A percentile compares a stretch with the other conserved stretches of the same genome.
Conservation (phyloP, 2,113 vertebrate genomes). For the Chascanopsetta lugubris region DNA sequence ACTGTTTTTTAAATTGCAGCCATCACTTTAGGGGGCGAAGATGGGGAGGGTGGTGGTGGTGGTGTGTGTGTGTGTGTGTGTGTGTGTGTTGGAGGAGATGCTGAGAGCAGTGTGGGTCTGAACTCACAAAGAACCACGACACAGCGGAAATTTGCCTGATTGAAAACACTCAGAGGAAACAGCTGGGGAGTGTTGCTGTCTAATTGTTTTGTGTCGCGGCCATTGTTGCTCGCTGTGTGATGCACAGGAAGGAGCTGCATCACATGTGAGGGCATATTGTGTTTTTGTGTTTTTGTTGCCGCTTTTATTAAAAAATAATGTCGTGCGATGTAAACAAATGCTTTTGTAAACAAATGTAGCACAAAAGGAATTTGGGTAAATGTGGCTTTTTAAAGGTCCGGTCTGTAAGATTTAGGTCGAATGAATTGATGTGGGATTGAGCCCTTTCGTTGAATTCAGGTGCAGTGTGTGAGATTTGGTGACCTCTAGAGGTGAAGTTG, state of each 20-base stretch:
- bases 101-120: constrained; percentile 36
- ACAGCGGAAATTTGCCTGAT: constrained; percentile 31
- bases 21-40: constrained; percentile 36
- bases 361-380: background rate
- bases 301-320: background rate
- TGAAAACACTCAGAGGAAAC: constrained; percentile 48
- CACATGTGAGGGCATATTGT: background rate
- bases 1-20: constrained; percentile 17
- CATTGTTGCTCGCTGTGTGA: background rate
- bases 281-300: too few species aligned
- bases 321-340: background rate
- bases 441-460: too few species aligned
- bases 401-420: too few species aligned
- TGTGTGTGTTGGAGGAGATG: constrained; percentile 35
- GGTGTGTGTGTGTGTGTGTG: too few species aligned
- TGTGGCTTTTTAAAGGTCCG: too few species aligned
- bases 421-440: too few species aligned
- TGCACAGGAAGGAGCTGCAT: background rate
- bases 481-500: too few species aligned
- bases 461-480: too few species aligned
- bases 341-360: background rate
- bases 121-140: constrained; percentile 17
- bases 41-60: constrained; percentile 34
- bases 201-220: constrained; percentile 16
- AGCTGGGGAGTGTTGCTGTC: constrained; percentile 25